Conservation (phyloP, 2,888 invertebrate species). For the Quadroppia sp. region DNA sequence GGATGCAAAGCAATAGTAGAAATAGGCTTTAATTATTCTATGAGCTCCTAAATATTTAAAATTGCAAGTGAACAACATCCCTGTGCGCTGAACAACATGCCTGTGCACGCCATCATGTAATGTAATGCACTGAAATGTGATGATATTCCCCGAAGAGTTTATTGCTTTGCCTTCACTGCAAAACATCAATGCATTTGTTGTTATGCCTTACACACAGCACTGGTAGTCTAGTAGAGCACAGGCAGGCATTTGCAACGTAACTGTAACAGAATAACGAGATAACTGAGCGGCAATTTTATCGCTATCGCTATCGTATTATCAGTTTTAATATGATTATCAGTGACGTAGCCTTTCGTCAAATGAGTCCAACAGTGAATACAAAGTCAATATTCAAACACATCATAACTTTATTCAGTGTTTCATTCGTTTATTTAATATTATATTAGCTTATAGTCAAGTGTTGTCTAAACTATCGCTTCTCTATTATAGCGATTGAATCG, state of each 20-base stretch:
- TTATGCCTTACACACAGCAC: background rate
- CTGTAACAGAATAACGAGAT: slow-evolving; percentile 10
- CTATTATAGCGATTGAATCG: background rate
- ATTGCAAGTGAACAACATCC: slow-evolving; percentile 20
- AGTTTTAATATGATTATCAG: slow-evolving; percentile 21
- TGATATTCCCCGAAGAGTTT: slow-evolving; percentile 16
- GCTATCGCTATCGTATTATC: slow-evolving; percentile 24
- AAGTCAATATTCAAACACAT: background rate
- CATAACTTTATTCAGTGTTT: background rate
- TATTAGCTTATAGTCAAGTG: background rate
- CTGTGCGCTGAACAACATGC: slow-evolving; percentile 8
- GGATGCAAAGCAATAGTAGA: background rate
- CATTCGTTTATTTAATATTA: background rate
- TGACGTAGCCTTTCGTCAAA: slow-evolving; percentile 20
- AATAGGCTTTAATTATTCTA: background rate
- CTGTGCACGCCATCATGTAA: slow-evolving; percentile 18
- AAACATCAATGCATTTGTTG: background rate
- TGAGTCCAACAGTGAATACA: background rate
- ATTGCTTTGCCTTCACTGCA: background rate
- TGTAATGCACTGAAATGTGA: slow-evolving; percentile 5
- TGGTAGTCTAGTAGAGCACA: background rate
- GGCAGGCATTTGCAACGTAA: background rate
- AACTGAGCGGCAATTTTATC: slow-evolving; percentile 16
- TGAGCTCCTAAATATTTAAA: slow-evolving; percentile 16
- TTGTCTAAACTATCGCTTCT: background rate